Evolutionary conservation across 1,140 invertebrate species (phyloP).

Genomic region (Stenopsyche tienmushanensis): DNA sequence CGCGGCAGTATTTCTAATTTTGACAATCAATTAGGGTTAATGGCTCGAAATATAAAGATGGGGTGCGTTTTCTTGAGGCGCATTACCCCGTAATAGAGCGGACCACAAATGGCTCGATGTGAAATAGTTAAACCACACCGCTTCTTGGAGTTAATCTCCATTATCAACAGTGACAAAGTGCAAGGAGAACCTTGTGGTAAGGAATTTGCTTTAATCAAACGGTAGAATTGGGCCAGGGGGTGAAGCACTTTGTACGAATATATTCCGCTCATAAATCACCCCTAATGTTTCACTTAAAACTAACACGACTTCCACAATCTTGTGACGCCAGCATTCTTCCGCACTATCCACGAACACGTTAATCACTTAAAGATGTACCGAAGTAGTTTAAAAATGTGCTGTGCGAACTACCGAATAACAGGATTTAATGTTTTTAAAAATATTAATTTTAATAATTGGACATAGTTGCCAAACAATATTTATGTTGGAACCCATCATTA

Average conservation of each 20-base stretch:
- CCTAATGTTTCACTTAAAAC: not conserved
- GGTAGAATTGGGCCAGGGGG: not conserved
- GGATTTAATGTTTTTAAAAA: too few relatives aligned
- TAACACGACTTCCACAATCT: too few relatives aligned
- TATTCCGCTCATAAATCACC: not conserved
- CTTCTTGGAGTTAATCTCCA: constrained; percentile 1
- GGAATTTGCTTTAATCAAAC: constrained; percentile 9
- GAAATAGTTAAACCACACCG: not conserved
- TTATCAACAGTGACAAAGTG: constrained; percentile 11
- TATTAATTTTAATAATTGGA: too few relatives aligned
- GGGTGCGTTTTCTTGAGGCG: not conserved
- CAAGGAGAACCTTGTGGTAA: not conserved
- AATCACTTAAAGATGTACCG: too few relatives aligned
- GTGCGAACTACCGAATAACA: too few relatives aligned
- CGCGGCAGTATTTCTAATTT: too few relatives aligned
- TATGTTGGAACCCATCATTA: too few relatives aligned
- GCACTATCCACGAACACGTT: too few relatives aligned
- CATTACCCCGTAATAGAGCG: not conserved
- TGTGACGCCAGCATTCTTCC: too few relatives aligned
- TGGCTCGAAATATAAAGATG: not conserved
- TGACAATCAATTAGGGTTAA: not conserved
- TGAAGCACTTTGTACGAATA: not conserved
- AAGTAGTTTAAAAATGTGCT: too few relatives aligned
- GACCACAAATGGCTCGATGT: not conserved
- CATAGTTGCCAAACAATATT: too few relatives aligned